Base-by-base conservation (phyloP, 2,888 invertebrate genomes). In the Leptura quadrifasciata region DNA sequence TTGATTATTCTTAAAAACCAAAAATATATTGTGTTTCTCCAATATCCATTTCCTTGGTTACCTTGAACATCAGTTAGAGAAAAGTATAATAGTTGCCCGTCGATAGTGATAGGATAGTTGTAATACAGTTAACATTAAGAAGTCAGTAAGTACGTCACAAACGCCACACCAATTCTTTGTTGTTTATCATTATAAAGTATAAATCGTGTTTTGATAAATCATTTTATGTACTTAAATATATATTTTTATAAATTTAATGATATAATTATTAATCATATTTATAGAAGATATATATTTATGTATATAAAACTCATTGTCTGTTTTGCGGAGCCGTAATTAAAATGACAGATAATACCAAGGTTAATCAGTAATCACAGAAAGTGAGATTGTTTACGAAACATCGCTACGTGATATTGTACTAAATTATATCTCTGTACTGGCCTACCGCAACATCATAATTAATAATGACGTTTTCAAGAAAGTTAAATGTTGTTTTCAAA, bases 361-460 rank as follows among this genome's bases (percentile, higher is more conserved):
- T 20, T 20, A 57, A 57, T 57, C 57, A 57, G 9, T 20, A 57
- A 57, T 57, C 57, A 57, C 15, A 12, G 57, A 57, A 57, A 57
- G 57, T 57, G 21, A 21, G 18, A 18, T 57, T 57, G 21, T 57
- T 57, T 57, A 57, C 57, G 18, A 10, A 57, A 21, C 20, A 3
- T 57, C 57, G 9, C 57, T 1, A 21, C 21, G 57, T 57, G 55
- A 55, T 18, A 54, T 17, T 20, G 21, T 20, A 57, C 21, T 3
- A n/a, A 47, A 57, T 57, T 55, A 55, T 55, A 55, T 57, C 57
- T 54, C 9, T 9, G 9, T 57, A 9, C 21, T 21, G 57, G 21
- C 57, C 57, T 57, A 57, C 21, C 57, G 9, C 57, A 57, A 57
- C 21, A 57, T 57, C 5, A 47, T 47, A n/a, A 47, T n/a, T 47